Base-by-base conservation (phyloP, 2,888 invertebrate genomes). In the Machimus rusticus region DNA sequence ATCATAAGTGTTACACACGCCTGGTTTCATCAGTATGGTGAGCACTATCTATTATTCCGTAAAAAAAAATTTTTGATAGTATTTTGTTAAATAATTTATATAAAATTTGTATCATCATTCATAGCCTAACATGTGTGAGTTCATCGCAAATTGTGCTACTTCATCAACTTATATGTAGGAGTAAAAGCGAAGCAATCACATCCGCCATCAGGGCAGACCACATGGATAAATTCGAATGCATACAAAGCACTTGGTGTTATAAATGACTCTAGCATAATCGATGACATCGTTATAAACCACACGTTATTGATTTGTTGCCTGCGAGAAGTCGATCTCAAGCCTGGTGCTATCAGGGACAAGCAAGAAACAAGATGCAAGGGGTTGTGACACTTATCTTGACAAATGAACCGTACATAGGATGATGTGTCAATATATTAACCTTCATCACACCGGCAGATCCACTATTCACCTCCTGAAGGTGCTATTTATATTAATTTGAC, bases 241-340 rank as follows among this genome's bases (percentile, higher is more conserved):
- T 37, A 46, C 19, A 82, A 82, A 57, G 31, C 57, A 57, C 28
- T 57, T 57, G 34, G 55, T 82, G 9, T 37, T 57, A 82, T 23
- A 82, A 82, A 34, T 82, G 57, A 57, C 31, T 19, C 57, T 14
- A 55, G 37, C 28, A 28, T 82, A 82, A 82, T 82, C 82, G 57
- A 57, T 57, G 82, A 82, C 82, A 82, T 82, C 82, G 82, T 82
- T 82, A 82, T 82, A 57, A 31, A 19, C 55, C 82, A n/a, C 82
- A 34, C 37, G 28, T 57, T 82, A 82, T 82, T 82, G 82, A 82
- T 82, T 82, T 19, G 57, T 57, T 57, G 6, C 28, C 34, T 82
- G 6, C 19, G 57, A 37, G 57, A 34, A 34, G 57, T 57, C 55
- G 19, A 37, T 31, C 37, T 31, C 31, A 76, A 34, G 31, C 82